These are phyloP conservation scores for Gymnorhina tibicen DNA, from an alignment of 2,113 vertebrate genomes.

Conservation along the genomic window DNA sequence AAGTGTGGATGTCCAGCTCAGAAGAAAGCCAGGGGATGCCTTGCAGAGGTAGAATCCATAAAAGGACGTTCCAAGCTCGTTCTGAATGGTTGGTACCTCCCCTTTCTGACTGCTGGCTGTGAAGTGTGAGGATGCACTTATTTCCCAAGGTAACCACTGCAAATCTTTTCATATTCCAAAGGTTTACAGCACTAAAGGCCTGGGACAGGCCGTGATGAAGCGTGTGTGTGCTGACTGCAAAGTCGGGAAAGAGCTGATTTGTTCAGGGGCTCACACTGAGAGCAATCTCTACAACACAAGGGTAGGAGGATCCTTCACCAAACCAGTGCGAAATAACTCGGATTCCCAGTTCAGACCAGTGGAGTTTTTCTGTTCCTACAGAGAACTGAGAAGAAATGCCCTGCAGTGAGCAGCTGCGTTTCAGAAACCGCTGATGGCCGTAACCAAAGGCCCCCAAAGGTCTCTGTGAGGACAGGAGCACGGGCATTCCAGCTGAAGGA, in stretches of 20 bases:
- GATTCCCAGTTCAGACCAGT: background rate
- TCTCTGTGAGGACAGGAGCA: background rate
- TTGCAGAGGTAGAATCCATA: background rate
- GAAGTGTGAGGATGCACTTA: background rate
- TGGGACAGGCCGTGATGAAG: fast-evolving
- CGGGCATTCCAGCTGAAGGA: background rate
- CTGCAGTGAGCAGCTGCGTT: background rate
- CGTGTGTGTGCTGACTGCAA: background rate
- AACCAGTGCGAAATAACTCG: background rate
- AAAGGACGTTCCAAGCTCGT: background rate
- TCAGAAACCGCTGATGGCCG: background rate
- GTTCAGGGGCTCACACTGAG: background rate
- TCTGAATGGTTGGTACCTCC: background rate
- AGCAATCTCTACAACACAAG: background rate
- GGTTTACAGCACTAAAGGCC: background rate
- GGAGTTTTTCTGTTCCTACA: background rate
- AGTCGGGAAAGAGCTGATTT: background rate
- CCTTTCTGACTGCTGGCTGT: background rate
- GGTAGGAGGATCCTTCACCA: background rate
- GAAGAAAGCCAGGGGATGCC: background rate
- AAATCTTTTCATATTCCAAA: background rate
- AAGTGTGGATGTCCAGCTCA: background rate
- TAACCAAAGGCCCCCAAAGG: background rate
- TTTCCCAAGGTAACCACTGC: background rate
- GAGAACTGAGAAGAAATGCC: background rate